Base-by-base conservation (phyloP, 2,888 invertebrate genomes). In the Pyrgus malvae region DNA sequence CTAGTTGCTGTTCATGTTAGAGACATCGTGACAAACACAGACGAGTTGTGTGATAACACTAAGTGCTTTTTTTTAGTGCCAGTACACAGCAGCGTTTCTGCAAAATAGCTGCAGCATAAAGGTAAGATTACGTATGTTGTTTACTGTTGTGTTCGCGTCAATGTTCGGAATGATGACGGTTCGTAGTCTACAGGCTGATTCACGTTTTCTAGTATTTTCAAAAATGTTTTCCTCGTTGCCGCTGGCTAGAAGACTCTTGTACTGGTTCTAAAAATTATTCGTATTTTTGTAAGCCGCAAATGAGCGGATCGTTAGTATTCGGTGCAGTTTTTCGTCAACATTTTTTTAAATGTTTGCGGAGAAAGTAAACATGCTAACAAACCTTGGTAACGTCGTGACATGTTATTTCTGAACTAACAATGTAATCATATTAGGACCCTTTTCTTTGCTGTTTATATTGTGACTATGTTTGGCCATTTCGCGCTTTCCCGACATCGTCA, bases 1-100 rank as follows among this genome's bases (percentile, higher is more conserved):
- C 63, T 58, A 69, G 64, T 70, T 70, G 57, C 62, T 60, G 48
- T 55, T 46, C 48, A 55, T 51, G 37, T 38, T 51, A 56, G 46
- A 58, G 50, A 60, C 61, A 59, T 48, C 57, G 63, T 58, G 66
- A 58, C 62, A 62, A 65, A 63, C 60, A 60, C 55, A 55, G 54
- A 25, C 45, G 55, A 33, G 21, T 53, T 21, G 44, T 53, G 31
- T 57, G 65, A 45, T 64, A 61, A 61, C 48, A 31, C 33, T 35
- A 25, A 56, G 62, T 65, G 64, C 14, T 27, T 14, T 33, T 14
- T 23, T 14, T 48, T 21, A 41, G 33, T 25, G 40, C 29, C 16
- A 6, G 33, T 21, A 29, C n/a, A 21, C 12, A 17, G 8, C 16
- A 12, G 9, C 17, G 25, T 8, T 21, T 2, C 8, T 19, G 33